phyloP scores from a whole-genome alignment of 1,140 invertebrate species.

The Drosophila malerkotliana region DNA sequence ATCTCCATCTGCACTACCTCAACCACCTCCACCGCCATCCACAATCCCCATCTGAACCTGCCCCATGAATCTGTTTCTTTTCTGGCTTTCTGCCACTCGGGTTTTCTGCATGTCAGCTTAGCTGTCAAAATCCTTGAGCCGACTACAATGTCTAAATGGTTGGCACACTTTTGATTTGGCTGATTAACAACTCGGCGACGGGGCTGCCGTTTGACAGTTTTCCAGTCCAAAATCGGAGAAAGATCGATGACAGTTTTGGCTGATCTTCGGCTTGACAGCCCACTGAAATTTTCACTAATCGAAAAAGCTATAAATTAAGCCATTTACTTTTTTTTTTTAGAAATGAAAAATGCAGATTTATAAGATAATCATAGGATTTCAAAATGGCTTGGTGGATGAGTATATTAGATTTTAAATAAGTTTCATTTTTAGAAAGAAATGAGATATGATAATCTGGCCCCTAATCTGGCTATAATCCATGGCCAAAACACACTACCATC shows the following conservation, averaged over 20 bases:
- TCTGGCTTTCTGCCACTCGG: conserved; percentile 8
- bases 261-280: conserved; percentile 22
- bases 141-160: conserved; percentile 64
- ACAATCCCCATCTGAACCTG: neutral
- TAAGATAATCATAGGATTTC: neutral
- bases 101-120: conserved; percentile 72
- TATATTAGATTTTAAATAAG: conserved; percentile 13
- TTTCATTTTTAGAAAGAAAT: too few relatives aligned
- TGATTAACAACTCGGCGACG: conserved; percentile 60
- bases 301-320: conserved; percentile 24
- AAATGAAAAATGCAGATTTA: conserved; percentile 1
- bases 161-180: conserved; percentile 48
- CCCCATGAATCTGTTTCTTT: conserved; percentile 29
- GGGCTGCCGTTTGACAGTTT: conserved; percentile 53
- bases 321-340: conserved; percentile 12
- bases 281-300: conserved; percentile 3
- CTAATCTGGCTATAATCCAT: conserved; percentile 10
- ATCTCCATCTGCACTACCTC: conserved; percentile 10
- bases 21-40: neutral
- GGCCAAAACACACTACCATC: neutral
- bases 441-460: too few relatives aligned
- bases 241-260: conserved; percentile 68
- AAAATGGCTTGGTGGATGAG: neutral
- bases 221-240: conserved; percentile 41
- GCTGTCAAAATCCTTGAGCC: conserved; percentile 78